These are phyloP conservation scores for Aphelocoma californica DNA, from an alignment of 2,797 vertebrate species.

Conservation along the genomic window DNA sequence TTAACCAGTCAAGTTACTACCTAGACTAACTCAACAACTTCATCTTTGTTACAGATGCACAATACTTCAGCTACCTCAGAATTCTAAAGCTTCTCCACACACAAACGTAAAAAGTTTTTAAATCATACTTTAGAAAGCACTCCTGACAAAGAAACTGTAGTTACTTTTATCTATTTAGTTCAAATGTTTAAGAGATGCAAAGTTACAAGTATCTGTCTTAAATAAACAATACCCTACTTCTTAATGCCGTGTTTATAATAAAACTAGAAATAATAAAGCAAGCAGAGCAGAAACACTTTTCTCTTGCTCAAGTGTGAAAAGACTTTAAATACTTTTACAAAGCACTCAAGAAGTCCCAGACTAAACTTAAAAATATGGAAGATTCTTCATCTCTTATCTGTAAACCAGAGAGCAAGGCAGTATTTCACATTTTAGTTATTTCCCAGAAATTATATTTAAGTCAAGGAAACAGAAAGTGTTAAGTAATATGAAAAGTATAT, in stretches of 20 bases:
- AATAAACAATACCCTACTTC: background rate
- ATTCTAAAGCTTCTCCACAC: background rate
- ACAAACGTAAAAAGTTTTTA: background rate
- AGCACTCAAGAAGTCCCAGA: background rate
- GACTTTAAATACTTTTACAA: background rate
- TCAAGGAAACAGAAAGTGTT: background rate
- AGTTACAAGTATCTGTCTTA: background rate
- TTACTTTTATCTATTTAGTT: background rate
- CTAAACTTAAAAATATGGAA: background rate
- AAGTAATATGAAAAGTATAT: background rate
- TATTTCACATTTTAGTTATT: background rate
- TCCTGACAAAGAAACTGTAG: background rate
- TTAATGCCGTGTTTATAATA: background rate
- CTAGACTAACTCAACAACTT: background rate
- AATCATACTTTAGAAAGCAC: background rate
- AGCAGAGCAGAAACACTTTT: background rate
- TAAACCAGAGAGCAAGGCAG: background rate
- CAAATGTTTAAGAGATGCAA: background rate
- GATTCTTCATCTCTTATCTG: background rate
- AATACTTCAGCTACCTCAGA: background rate
- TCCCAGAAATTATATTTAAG: background rate
- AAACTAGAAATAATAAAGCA: background rate
- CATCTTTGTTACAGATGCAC: background rate
- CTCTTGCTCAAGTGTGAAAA: background rate
- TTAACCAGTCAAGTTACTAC: background rate